Base-by-base conservation (phyloP, 2,888 invertebrate genomes). In the Perdita meconis region DNA sequence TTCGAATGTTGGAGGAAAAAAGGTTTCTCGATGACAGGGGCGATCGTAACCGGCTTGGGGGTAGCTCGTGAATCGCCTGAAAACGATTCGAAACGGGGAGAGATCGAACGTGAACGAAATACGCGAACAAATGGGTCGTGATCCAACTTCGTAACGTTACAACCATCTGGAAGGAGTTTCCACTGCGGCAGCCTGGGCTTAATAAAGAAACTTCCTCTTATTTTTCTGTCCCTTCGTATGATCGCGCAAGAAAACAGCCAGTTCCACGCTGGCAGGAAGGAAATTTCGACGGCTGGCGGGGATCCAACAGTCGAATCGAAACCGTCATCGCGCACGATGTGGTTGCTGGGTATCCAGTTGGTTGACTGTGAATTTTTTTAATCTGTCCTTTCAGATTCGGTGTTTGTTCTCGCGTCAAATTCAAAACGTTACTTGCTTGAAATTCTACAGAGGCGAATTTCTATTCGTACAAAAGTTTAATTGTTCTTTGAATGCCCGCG, bases 221-320 rank as follows among this genome's bases (percentile, higher is more conserved):
- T 73, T 73, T 56, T 30, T 36, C 44, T 36, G 65, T 77, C 63
- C 47, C 8, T 36, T 12, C n/a, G 40, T 38, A 53, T 24, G 63
- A 42, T 47, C 69, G 34, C 65, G 53, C 51, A 38, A 56, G 47
- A 16, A 63, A 47, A 59, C 12, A 50, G 63, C 19, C 24, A 40
- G 34, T 57, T 72, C 64, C 67, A 19, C 59, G 60, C 66, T 56
- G 42, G 50, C 56, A 53, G 16, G 66, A 63, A 78, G 67, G 47
- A 74, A 73, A 67, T 74, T 79, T 81, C 77, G 81, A 81, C 69
- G 60, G 44, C 61, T 88, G 88, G 86, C 77, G 2, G 12, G 13
- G 53, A 42, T 79, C 86, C 88, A 87, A 74, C 57, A 65, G 47
- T 38, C 51, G 80, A 83, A 83, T 81, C 83, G 81, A 83, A 83